Evolutionary conservation across 35 echinoderm and acorn worm species (phyloP).

Genomic region (Anneissia japonica): DNA sequence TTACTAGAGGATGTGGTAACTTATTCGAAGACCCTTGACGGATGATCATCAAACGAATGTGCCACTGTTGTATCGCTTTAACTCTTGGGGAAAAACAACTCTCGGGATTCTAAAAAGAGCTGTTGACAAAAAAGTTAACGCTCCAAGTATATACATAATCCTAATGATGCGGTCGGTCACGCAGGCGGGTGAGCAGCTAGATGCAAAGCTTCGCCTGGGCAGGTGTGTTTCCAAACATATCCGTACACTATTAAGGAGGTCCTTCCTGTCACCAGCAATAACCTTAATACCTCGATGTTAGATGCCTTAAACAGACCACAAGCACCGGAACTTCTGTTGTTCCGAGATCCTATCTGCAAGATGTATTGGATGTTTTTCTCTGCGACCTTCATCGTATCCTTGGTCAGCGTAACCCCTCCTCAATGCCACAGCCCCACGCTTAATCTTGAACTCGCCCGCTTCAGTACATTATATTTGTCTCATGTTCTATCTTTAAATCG

Average conservation of each 20-base stretch:
- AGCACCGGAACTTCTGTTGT: conserved; percentile 1
- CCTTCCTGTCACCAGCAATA: background rate
- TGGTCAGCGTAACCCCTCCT: background rate
- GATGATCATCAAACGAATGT: no score
- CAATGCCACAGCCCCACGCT: background rate
- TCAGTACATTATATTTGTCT: background rate
- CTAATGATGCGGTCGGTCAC: background rate
- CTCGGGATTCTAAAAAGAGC: background rate
- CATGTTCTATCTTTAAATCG: background rate
- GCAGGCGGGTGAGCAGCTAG: background rate
- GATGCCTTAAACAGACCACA: conserved; percentile 1
- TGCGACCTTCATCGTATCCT: background rate
- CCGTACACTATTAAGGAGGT: background rate
- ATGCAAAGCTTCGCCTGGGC: background rate
- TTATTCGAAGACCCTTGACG: no score
- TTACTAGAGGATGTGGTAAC: no score
- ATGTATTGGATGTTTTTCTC: background rate
- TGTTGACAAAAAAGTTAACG: background rate
- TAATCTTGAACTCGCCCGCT: background rate
- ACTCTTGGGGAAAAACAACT: background rate
- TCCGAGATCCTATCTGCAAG: background rate
- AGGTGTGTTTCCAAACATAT: background rate
- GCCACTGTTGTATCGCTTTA: no score
- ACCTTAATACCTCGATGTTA: background rate
- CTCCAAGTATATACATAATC: background rate